Conservation (phyloP, 2,888 invertebrate genomes). For the Helleia helle region DNA sequence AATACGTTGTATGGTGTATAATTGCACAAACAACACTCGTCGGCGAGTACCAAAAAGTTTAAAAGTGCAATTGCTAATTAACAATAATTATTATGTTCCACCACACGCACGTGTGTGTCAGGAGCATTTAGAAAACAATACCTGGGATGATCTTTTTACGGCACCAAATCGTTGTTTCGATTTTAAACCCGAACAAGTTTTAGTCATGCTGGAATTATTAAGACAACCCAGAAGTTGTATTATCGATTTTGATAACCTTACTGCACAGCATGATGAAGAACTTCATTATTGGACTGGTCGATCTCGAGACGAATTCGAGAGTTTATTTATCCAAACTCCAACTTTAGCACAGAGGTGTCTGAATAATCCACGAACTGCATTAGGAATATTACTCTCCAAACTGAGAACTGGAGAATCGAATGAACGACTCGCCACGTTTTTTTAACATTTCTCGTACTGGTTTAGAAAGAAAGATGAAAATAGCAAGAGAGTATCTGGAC, state of each 20-base stretch:
- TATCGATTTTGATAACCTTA: neutral
- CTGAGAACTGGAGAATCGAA: conserved; percentile 1
- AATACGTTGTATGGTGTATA: neutral
- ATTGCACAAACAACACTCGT: neutral
- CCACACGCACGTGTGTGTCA: neutral
- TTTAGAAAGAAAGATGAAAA: neutral
- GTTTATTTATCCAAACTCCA: neutral
- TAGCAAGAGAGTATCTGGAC: neutral
- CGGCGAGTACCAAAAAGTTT: no score
- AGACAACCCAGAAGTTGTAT: neutral
- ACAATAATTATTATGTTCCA: neutral
- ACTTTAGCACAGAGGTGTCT: neutral
- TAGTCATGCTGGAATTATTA: neutral
- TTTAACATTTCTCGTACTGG: neutral
- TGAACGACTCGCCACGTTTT: neutral
- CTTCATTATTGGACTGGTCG: neutral
- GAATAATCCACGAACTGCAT: neutral
- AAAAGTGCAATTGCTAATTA: no score
- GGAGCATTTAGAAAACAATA: neutral
- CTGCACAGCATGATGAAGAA: neutral
- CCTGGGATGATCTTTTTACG: neutral
- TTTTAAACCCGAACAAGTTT: neutral
- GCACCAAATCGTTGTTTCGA: conserved; percentile 1
- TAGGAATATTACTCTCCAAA: conserved; percentile 1
- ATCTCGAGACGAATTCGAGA: neutral